Base-by-base conservation (phyloP, 1,140 invertebrate genomes). In the Drosophila parvula region DNA sequence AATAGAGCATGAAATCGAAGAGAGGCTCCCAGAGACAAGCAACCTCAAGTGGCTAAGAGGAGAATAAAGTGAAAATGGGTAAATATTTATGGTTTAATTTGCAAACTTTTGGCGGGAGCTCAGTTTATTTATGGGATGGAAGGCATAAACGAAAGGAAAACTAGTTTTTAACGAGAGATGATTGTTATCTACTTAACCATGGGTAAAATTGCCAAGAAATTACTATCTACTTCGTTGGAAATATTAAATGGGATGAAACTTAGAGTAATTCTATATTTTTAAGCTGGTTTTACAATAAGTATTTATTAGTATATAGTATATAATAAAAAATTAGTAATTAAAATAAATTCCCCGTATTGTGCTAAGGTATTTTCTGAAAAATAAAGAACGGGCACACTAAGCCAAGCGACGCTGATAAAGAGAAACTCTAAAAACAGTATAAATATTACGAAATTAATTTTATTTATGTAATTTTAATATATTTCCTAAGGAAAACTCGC, bases 1-100 rank as follows among this genome's bases (percentile, higher is more conserved):
- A 75, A 75, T 65, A 75, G 36, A 32, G 32, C 71, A 65, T 75
- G 44, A 63, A 64, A 75, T 75, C 38, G 51, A 40, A 38, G 38
- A 48, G 28, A 28, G 9, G 44, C 5, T 10, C 18, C 16, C 10
- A 38, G 34, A 27, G 57, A 34, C n/a, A n/a, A 30, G 12, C 18
- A 28, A 16, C 43, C 11, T 11, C 14, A 32, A 55, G 48, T 56
- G 41, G 27, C 27, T 74, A 69, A 56, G 70, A 27, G 14, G 34
- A 55, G 51, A 55, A 55, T 55, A 60, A 69, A 81, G 45, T 57
- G 36, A 28, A 44, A 58, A 16, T 18, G 56, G 53, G 48, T 55
- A 55, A 55, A 56, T 57, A 38, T 65, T 64, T 36, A 60, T 36
- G 57, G 11, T 41, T 56, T 56, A 56, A 55, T 55, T 55, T 55